A percentile compares a stretch with the other conserved stretches of the same genome.
Conservation (phyloP, 2,113 vertebrate genomes). For the Rhineura floridana region DNA sequence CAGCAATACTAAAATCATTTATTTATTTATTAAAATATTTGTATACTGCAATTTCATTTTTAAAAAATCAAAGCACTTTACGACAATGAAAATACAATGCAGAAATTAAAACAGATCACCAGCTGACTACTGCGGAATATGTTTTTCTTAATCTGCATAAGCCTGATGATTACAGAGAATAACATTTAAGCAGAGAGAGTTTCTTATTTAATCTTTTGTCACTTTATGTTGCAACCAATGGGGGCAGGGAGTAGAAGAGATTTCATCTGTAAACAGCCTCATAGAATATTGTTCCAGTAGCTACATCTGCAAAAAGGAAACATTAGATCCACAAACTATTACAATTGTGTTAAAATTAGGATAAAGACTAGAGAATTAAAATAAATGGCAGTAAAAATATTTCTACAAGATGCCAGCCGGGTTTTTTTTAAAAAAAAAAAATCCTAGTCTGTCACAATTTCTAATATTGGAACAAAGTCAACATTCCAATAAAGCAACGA, state of each 20-base stretch:
- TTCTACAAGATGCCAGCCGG: constrained; percentile 41
- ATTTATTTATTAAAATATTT: too few species aligned
- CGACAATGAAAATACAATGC: too few species aligned
- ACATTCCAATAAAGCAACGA: constrained; percentile 65
- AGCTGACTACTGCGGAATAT: too few species aligned
- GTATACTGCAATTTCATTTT: too few species aligned
- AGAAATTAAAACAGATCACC: too few species aligned
- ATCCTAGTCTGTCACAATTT: constrained; percentile 64
- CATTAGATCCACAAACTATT: constrained; percentile 33
- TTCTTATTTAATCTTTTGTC: constrained; percentile 62
- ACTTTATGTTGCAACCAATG: constrained; percentile 31
- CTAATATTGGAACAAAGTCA: constrained; percentile 71
- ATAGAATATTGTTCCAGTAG: constrained; percentile 51
- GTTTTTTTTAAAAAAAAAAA: constrained; percentile 44
- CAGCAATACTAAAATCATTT: constrained; percentile 58
- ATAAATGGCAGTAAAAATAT: constrained; percentile 6
- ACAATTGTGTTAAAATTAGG: constrained; percentile 46
- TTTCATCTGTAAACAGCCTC: constrained; percentile 65
- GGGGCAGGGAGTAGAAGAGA: constrained; percentile 52
- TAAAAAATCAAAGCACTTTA: too few species aligned
- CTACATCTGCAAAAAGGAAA: constrained; percentile 50
- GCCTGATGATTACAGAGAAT: too few species aligned
- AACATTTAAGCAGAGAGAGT: constrained; percentile 22
- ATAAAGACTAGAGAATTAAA: constrained; percentile 18
- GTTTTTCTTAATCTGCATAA: too few species aligned